Base-by-base conservation (phyloP, 2,888 invertebrate genomes). In the Eugnorisma glareosa region DNA sequence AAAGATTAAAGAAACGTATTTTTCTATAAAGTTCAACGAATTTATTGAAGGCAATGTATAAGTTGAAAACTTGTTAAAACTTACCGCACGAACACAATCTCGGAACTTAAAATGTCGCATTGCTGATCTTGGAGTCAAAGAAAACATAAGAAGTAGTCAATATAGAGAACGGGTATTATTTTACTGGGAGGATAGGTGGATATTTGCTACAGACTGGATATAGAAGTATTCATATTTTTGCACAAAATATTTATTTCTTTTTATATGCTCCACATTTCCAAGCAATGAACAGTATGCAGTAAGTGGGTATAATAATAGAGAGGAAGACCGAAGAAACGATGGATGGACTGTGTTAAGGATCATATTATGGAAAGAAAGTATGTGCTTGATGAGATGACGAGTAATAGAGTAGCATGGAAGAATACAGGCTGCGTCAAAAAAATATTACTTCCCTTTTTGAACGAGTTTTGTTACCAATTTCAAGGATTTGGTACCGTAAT, bases 11-110 rank as follows among this genome's bases (percentile, higher is more conserved):
- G n/a, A 35, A 57, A 73, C 13, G 13, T 35, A 67, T 71, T 68
- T 61, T 73, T 57, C 59, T 75, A 28, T 73, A 75, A 73, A 78
- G 24, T 79, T 64, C 66, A 83, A 79, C n/a, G 28, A 78, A 73
- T 79, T 73, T 75, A 84, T 84, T 72, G 81, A 84, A 78, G 45
- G 78, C 81, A 81, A 75, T 84, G 81, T 73, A 75, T 74, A 84
- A 85, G 85, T 85, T 85, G 43, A 59, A 70, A 85, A 85, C 87
- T 85, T 81, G 74, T 87, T 81, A 75, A 83, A 85, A 87, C 81
- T 87, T 81, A 80, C 57, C 51, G 69, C 67, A 74, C 76, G 74
- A 75, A 84, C 68, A 75, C 84, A 75, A 79, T 84, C 78, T 78
- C 28, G 59, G 40, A 81, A 87, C 78, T 87, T 78, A 77, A 87